Conservation (phyloP, 1,140 invertebrate species). For the Drosophila arawakana region DNA sequence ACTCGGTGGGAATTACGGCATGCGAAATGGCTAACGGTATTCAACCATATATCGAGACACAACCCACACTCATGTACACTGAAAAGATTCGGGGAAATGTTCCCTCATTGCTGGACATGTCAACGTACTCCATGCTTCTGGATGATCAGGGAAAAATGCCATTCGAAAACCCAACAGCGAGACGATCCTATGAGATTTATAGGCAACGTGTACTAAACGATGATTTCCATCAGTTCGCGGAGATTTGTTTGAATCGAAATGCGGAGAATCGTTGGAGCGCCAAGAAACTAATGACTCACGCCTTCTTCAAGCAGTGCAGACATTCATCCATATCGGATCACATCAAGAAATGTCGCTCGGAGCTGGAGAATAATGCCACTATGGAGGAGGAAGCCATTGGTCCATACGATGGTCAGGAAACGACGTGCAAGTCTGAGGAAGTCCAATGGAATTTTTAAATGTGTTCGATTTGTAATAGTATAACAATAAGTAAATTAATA, state of each 20-base stretch:
- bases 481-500: constrained; percentile 12
- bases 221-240: constrained; percentile 90
- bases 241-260: constrained; percentile 87
- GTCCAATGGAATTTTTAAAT: constrained; percentile 45
- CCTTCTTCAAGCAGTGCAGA: constrained; percentile 90
- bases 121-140: constrained; percentile 86
- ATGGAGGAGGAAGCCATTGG: constrained; percentile 20
- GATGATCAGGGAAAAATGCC: constrained; percentile 59
- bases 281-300: constrained; percentile 88
- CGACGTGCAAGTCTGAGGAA: constrained; percentile 8
- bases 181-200: constrained; percentile 84
- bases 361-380: neutral
- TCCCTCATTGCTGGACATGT: constrained; percentile 91
- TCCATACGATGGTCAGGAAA: neutral
- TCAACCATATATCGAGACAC: constrained; percentile 93
- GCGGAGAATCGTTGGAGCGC: constrained; percentile 88
- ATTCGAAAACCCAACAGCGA: constrained; percentile 35
- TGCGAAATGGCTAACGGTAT: constrained; percentile 96
- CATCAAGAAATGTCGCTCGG: constrained; percentile 47
- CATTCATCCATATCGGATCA: constrained; percentile 65
- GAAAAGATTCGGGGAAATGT: constrained; percentile 93
- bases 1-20: constrained; percentile 94
- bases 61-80: constrained; percentile 94
- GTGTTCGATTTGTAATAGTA: constrained; percentile 4
- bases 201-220: constrained; percentile 88